Evolutionary conservation across 1,140 invertebrate species (phyloP), one percentile per base, ranked within the genome.

Genomic region (Drosophila ogumai): DNA sequence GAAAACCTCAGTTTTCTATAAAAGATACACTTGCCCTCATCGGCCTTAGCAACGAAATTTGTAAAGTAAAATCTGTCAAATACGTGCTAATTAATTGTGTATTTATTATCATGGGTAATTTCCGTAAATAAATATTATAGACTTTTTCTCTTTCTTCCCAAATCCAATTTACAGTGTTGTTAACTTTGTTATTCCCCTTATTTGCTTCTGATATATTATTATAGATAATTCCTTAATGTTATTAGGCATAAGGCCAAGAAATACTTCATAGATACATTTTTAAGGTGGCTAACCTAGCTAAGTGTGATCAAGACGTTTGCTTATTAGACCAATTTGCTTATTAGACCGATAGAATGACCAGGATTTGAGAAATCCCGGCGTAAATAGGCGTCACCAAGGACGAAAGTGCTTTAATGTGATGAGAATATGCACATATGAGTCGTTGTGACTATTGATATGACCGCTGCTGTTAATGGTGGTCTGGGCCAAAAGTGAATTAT

Each of bases 401-500:
- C 15, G 1, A 25, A 46, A 34, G 17, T 52, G 6, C 17, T 34
- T 6, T 17, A 8, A 5, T 8, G n/a, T 8, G 10, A 1, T 32
- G 3, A 3, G 9, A 31, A 12, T 32, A 1, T 13, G 31, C 17
- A 6, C 25, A 28, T 28, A 38, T 55, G 52, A 54, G 17, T 0
- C 4, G 9, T 10, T 38, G 34, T 10, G 15, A 55, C 41, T 63
- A 44, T 22, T 22, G 17, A 47, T 65, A 58, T 77, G 84, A 36
- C 19, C 47, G 22, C 71, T 65, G 79, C 19, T 72, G 66, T 72
- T 28, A 15, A 22, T 41, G 36, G 43, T 41, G 71, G 58, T 76
- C 64, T 84, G 82, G 79, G 82, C 82, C 82, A 87, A 87, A 90
- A 88, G 84, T 88, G 84, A 88, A 88, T 88, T 90, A 88, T 88